Conservation (phyloP, 2,113 vertebrate species). For the Atherinomorus stipes region DNA sequence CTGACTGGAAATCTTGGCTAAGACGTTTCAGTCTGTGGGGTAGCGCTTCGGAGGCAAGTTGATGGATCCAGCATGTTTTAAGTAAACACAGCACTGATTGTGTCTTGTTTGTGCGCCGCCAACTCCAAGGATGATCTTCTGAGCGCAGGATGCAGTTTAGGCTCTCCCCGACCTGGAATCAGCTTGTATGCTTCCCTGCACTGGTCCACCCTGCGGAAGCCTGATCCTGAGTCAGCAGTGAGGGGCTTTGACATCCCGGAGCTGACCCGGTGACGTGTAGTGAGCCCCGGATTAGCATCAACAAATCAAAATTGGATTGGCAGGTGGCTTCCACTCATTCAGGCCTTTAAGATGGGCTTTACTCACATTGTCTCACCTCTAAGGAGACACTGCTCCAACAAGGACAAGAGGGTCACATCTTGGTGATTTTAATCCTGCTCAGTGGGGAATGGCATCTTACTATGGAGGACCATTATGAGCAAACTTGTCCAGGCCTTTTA, state of each 20-base stretch:
- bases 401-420: conserved; percentile 44
- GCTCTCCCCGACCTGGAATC: background rate
- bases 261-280: conserved; percentile 34
- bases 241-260: conserved; percentile 19
- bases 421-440: conserved; percentile 59
- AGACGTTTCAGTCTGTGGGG: too few species aligned
- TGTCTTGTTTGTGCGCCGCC: conserved; percentile 15
- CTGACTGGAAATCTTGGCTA: too few species aligned
- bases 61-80: background rate
- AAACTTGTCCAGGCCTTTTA: conserved; percentile 19
- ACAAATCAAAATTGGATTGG: conserved; percentile 77
- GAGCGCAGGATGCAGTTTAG: background rate
- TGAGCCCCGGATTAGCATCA: conserved; percentile 70
- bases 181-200: background rate
- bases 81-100: conserved; percentile 8
- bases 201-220: background rate
- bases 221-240: conserved; percentile 49
- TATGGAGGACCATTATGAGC: conserved; percentile 7
- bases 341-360: conserved; percentile 77
- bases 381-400: conserved; percentile 25
- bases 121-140: background rate
- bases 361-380: conserved; percentile 44
- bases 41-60: too few species aligned
- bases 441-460: conserved; percentile 23
- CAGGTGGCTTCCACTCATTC: conserved; percentile 65